Evolutionary conservation across 2,113 vertebrate species (phyloP).

Genomic region (Galbula dea): DNA sequence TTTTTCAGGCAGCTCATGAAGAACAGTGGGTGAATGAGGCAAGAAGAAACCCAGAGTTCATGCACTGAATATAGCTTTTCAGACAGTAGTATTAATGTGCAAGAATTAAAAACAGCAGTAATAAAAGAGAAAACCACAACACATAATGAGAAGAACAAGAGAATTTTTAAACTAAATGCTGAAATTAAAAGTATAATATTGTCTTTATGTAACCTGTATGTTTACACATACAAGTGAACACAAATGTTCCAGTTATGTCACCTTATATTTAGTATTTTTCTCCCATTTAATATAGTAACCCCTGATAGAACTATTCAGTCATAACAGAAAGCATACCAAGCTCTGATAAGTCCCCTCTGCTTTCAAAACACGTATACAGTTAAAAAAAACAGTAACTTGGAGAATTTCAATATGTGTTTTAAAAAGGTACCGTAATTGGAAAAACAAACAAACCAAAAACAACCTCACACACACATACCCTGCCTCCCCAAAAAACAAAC

Average conservation of each 20-base stretch:
- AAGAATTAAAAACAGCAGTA: not conserved
- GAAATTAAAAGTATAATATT: not conserved
- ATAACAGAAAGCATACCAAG: not conserved
- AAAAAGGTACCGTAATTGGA: not conserved
- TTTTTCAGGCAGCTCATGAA: not conserved
- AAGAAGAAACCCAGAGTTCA: not conserved
- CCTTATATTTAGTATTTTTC: not conserved
- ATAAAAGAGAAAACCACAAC: not conserved
- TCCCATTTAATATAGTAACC: not conserved
- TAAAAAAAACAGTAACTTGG: not conserved
- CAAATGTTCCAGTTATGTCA: not conserved
- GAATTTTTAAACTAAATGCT: not conserved
- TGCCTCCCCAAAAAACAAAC: no score
- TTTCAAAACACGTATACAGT: not conserved
- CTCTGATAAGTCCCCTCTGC: not conserved
- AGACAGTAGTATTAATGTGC: not conserved
- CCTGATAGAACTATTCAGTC: not conserved
- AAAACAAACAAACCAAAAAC: no score
- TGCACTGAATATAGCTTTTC: not conserved
- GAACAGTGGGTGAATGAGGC: not conserved
- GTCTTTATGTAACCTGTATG: not conserved
- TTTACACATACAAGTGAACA: not conserved
- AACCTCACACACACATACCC: no score
- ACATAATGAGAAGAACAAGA: not conserved
- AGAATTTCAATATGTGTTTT: not conserved